These are phyloP conservation scores for Lutraria lutraria DNA, from an alignment of 2,888 invertebrate genomes.

Conservation along the genomic window DNA sequence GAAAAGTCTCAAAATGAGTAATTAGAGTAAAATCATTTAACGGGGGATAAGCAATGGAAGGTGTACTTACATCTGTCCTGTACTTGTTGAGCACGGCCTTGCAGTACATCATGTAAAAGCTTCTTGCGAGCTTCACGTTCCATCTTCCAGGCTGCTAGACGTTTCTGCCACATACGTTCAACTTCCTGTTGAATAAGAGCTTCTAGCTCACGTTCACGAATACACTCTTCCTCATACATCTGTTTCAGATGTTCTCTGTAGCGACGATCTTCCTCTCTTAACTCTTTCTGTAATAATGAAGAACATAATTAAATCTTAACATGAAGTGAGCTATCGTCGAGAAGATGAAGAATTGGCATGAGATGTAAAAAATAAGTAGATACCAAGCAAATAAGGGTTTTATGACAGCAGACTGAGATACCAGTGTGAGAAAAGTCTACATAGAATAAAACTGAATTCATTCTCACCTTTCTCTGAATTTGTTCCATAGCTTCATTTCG, in stretches of 20 bases:
- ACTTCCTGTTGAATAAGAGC: slow-evolving; percentile 83
- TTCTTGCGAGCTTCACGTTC: slow-evolving; percentile 84
- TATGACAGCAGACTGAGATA: too few relatives aligned
- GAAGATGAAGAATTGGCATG: too few relatives aligned
- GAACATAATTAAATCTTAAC: slow-evolving; percentile 7
- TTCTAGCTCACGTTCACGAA: slow-evolving; percentile 84
- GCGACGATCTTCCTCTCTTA: slow-evolving; percentile 84
- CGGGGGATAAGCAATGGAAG: too few relatives aligned
- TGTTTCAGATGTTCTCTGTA: slow-evolving; percentile 85
- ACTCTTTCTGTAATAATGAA: slow-evolving; percentile 80
- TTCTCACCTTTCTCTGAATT: slow-evolving; percentile 84
- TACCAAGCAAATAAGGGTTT: too few relatives aligned
- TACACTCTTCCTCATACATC: slow-evolving; percentile 82
- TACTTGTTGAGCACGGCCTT: slow-evolving; percentile 82
- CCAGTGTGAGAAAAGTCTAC: too few relatives aligned
- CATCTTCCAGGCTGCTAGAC: slow-evolving; percentile 83
- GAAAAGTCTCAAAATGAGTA: not conserved
- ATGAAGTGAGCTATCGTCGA: too few relatives aligned
- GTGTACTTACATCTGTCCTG: slow-evolving; percentile 83
- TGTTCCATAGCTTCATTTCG: slow-evolving; percentile 85
- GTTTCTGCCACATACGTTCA: slow-evolving; percentile 86
- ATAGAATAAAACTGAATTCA: too few relatives aligned
- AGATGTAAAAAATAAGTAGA: too few relatives aligned
- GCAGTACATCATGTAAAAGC: slow-evolving; percentile 84
- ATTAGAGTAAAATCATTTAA: not conserved